Evolutionary conservation across 2,797 vertebrate species (phyloP), one percentile per base, ranked within the genome.

Genomic region (Acrossocheilus fasciatus): DNA sequence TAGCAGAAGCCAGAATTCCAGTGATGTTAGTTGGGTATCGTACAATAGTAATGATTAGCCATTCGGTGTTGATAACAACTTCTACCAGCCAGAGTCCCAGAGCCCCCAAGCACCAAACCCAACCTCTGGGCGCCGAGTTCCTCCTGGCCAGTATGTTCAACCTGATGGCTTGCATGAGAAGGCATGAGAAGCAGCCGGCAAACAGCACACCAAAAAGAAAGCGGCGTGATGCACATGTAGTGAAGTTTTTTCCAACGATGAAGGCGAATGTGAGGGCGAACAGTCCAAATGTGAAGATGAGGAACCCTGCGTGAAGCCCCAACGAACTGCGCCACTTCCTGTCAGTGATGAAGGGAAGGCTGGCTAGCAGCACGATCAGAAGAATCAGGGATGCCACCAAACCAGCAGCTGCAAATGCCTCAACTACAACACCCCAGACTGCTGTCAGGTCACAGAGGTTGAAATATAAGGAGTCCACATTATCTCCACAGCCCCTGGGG

Each of bases 171-270:
- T 98, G 97, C 2, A 96, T 95, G 87, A 97, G 91, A 86, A 99
- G 95, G 92, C 96, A 98, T 69, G 98, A 94, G 90, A 99, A 98
- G 94, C 98, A 98, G 87, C 97, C 94, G 7, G 90, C 94, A 0
- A 99, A 99, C 74, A 99, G 92, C 43, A 99, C 96, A 0, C 98
- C 98, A 0, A 99, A 99, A 82, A 99, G 96, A 91, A 99, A 99
- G 84, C 97, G 94, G 2, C 98, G 95, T 0, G 97, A 97, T 36
- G 96, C 72, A 8, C 98, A 99, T 4, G 97, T 98, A 85, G 97
- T 85, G 73, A 98, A 98, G 93, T 97, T 87, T 0, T 93, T 94
- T 62, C 94, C 96, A 72, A 98, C 95, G 0, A 99, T 94, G 88
- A 98, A 99, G 89, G 97, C 96, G 0, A 99, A 99, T 0, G 97